A percentile compares a stretch with the other conserved stretches of the same genome.
These are phyloP conservation scores for Lacanobia wlatinum DNA, from an alignment of 2,888 invertebrate genomes.

Conservation along the genomic window DNA sequence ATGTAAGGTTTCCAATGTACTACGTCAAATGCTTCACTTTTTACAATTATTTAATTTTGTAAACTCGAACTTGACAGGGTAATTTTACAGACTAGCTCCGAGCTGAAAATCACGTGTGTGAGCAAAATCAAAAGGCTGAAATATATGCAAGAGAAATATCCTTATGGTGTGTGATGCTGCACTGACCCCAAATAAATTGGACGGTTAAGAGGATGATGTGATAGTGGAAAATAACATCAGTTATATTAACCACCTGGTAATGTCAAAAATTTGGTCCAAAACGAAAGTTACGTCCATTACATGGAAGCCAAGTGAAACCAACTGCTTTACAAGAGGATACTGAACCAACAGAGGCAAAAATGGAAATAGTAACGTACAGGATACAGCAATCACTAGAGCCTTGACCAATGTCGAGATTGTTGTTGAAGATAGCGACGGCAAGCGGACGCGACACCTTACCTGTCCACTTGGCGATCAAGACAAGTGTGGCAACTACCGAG, in stretches of 20 bases:
- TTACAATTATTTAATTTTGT: background rate
- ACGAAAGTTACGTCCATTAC: background rate
- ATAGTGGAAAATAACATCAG: background rate
- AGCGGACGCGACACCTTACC: slow-evolving; percentile 9
- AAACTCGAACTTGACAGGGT: too few relatives aligned
- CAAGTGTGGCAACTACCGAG: background rate
- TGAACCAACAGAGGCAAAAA: background rate
- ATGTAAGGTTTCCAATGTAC: slow-evolving; percentile 25
- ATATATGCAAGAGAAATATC: too few relatives aligned
- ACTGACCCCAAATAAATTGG: too few relatives aligned
- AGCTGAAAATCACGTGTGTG: background rate
- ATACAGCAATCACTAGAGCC: background rate
- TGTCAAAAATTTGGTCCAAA: background rate
- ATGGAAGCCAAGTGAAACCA: background rate
- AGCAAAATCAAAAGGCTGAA: background rate
- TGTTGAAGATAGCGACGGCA: slow-evolving; percentile 10
- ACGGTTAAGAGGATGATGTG: too few relatives aligned
- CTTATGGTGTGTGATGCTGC: too few relatives aligned
- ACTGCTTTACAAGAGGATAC: background rate
- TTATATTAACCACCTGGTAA: background rate
- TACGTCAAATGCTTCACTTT: slow-evolving; percentile 26
- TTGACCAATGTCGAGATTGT: slow-evolving; percentile 24
- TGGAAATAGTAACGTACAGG: slow-evolving; percentile 19
- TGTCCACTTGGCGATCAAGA: slow-evolving; percentile 12
- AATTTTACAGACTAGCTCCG: too few relatives aligned